A percentile compares a stretch with the other conserved stretches of the same genome.
Evolutionary conservation across 2,797 vertebrate species (phyloP).

Genomic region (Pampus argenteus): DNA sequence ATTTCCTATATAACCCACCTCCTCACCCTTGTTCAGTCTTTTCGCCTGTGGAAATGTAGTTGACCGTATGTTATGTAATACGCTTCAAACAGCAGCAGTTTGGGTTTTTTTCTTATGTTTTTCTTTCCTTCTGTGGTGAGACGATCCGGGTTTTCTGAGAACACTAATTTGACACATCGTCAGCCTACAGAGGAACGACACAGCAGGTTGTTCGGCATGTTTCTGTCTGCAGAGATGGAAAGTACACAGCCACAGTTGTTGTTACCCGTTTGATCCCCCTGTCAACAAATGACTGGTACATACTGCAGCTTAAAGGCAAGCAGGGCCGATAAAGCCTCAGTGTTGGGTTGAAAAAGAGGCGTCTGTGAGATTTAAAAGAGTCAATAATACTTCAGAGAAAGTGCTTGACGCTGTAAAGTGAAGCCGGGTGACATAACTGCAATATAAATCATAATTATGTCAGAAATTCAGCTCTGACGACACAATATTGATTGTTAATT

Average conservation of each 20-base stretch:
- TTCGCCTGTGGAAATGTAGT: conserved; percentile 10
- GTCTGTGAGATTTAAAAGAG: not conserved
- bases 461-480: not conserved
- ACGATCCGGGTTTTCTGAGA: conserved; percentile 37
- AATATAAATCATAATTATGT: not conserved
- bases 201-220: conserved; percentile 24
- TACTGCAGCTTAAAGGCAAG: not conserved
- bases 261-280: not conserved
- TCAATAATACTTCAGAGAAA: not conserved
- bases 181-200: conserved; percentile 4
- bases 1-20: no score
- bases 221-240: conserved; percentile 24
- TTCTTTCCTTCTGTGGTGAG: conserved; percentile 16
- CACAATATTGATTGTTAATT: not conserved
- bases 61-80: conserved; percentile 55
- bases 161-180: conserved; percentile 31
- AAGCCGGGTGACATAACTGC: not conserved
- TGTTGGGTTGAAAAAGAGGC: not conserved
- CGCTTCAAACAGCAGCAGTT: conserved; percentile 45
- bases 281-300: not conserved
- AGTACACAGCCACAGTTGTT: not conserved
- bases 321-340: not conserved
- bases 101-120: conserved; percentile 22
- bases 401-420: not conserved
- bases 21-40: conserved; percentile 35